These are phyloP conservation scores for Lathamus discolor DNA, from an alignment of 2,113 vertebrate genomes.

Conservation along the genomic window DNA sequence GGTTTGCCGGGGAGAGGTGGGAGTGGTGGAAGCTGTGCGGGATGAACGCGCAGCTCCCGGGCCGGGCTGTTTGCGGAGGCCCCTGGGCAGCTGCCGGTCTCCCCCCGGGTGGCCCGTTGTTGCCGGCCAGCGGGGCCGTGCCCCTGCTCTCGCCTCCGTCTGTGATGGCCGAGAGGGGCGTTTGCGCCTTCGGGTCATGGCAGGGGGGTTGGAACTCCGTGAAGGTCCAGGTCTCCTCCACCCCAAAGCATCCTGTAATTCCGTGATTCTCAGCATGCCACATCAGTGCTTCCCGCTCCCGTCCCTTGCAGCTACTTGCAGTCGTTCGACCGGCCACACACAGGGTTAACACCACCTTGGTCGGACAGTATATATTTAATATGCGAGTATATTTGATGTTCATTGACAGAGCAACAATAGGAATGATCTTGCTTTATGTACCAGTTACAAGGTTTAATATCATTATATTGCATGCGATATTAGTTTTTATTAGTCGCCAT, in stretches of 20 bases:
- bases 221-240: neutral
- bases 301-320: neutral
- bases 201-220: neutral
- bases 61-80: neutral
- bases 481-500: constrained; percentile 85
- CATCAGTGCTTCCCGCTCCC: neutral
- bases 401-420: constrained; percentile 77
- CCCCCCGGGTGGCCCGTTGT: neutral
- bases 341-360: constrained; percentile 62
- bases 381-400: constrained; percentile 69
- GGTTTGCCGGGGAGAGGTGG: fast-evolving
- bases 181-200: neutral
- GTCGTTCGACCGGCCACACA: neutral
- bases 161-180: neutral
- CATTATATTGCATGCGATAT: constrained; percentile 84
- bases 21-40: fast-evolving
- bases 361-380: constrained; percentile 65
- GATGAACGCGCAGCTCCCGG: neutral
- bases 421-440: constrained; percentile 83
- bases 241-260: neutral
- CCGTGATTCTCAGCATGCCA: neutral
- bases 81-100: neutral
- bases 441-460: constrained; percentile 84
- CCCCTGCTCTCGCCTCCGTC: neutral
- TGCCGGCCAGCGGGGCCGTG: neutral